Evolutionary conservation across 2,888 invertebrate genomes (phyloP).

Genomic region (Drosophila subquinaria): DNA sequence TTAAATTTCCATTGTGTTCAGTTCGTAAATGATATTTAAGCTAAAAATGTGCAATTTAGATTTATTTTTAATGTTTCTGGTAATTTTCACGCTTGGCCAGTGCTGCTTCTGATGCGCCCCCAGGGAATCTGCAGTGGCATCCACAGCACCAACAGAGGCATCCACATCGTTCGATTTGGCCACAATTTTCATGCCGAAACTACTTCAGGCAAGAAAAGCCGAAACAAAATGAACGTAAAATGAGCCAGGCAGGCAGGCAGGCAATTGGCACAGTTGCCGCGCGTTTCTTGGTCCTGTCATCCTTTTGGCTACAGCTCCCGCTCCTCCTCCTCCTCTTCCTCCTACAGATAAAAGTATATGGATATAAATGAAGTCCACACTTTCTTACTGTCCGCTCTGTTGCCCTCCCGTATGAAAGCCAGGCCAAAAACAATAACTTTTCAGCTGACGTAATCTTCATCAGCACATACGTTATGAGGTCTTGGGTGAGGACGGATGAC

Average conservation of each 20-base stretch:
- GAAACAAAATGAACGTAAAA: constrained; percentile 51
- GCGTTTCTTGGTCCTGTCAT: constrained; percentile 64
- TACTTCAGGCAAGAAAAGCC: constrained; percentile 56
- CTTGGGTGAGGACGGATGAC: neutral
- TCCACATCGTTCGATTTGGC: constrained; percentile 58
- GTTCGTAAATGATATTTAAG: constrained; percentile 47
- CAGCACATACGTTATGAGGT: constrained; percentile 60
- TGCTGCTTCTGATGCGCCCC: constrained; percentile 46
- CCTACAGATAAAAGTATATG: constrained; percentile 62
- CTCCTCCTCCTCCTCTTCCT: constrained; percentile 12
- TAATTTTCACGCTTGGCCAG: constrained; percentile 70
- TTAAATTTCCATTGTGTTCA: constrained; percentile 63
- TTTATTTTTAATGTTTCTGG: constrained; percentile 74
- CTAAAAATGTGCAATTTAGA: constrained; percentile 68
- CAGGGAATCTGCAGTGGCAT: constrained; percentile 31
- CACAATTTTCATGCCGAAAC: constrained; percentile 69
- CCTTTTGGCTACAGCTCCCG: constrained; percentile 25
- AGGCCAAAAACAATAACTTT: constrained; percentile 79
- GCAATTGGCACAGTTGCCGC: constrained; percentile 68
- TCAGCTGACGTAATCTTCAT: constrained; percentile 80
- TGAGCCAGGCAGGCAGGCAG: constrained; percentile 6
- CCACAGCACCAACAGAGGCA: constrained; percentile 21
- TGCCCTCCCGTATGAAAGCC: constrained; percentile 45
- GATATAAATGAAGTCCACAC: constrained; percentile 71
- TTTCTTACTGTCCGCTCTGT: constrained; percentile 28